Evolutionary conservation across 2,113 vertebrate genomes (phyloP).

Genomic region (Microcebus ravelobensis): DNA sequence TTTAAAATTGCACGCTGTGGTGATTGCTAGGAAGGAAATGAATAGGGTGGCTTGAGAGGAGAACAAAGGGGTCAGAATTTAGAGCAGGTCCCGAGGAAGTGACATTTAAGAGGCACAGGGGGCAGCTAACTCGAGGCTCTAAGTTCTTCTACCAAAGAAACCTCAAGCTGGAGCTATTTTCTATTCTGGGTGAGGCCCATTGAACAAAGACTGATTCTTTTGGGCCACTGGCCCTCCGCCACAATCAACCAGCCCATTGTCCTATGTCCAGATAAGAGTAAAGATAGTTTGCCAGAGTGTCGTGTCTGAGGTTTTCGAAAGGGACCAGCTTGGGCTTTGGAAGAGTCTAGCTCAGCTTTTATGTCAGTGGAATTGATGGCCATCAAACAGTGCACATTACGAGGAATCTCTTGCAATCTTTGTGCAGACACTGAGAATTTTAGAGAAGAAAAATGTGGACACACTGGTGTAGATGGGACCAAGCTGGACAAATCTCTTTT

Average conservation of each 20-base stretch:
- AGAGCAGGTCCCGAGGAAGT: not conserved
- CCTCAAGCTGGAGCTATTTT: not conserved
- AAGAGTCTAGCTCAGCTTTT: conserved; percentile 51
- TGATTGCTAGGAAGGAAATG: not conserved
- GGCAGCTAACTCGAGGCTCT: not conserved
- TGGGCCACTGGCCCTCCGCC: fast-evolving
- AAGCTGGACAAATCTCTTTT: not conserved
- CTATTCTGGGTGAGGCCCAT: not conserved
- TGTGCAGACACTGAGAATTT: not conserved
- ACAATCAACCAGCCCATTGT: not conserved
- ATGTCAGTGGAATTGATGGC: conserved; percentile 49
- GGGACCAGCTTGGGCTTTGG: not conserved
- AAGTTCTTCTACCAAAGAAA: not conserved
- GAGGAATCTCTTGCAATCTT: not conserved
- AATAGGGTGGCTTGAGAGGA: not conserved
- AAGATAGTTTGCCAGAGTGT: not conserved
- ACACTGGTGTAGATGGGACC: not conserved
- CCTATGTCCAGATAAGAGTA: not conserved
- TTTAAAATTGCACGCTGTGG: not conserved
- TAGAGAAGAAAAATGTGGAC: not conserved
- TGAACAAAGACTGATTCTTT: fast-evolving
- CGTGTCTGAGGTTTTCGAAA: not conserved
- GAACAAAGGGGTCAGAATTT: not conserved
- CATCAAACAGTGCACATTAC: not conserved
- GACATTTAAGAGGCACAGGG: not conserved